A percentile compares a stretch with the other conserved stretches of the same genome.
phyloP scores from a whole-genome alignment of 2,113 vertebrate genomes.

The Hydrolagus affinis region DNA sequence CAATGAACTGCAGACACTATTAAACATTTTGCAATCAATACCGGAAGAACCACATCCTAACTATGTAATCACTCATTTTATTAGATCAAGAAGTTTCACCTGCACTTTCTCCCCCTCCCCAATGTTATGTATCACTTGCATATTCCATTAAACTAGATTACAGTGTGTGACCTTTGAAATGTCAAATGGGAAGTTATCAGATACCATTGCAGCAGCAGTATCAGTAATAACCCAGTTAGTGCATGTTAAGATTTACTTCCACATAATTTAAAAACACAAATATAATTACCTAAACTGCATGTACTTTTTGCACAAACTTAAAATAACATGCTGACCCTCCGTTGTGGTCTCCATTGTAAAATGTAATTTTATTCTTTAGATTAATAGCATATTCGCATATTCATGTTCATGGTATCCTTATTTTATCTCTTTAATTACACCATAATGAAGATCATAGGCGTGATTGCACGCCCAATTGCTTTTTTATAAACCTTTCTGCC shows the following conservation, averaged over 20 bases:
- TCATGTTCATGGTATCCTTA: background rate
- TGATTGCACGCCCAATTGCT: background rate
- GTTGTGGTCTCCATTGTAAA: background rate
- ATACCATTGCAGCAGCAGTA: background rate
- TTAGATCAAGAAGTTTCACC: background rate
- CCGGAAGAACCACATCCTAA: background rate
- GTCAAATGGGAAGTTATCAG: background rate
- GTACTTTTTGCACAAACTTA: background rate
- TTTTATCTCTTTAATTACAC: background rate
- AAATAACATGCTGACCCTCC: background rate
- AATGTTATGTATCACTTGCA: background rate
- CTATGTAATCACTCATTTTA: background rate
- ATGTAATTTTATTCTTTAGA: conserved; percentile 22
- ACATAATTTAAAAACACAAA: background rate
- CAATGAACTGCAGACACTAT: background rate
- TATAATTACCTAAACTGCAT: conserved; percentile 1
- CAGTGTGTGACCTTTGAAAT: background rate
- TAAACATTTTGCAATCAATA: conserved; percentile 7
- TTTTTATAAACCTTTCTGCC: background rate
- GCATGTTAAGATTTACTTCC: background rate
- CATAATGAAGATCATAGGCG: background rate
- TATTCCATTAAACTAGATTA: background rate
- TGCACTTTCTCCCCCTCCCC: background rate
- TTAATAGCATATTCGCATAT: background rate
- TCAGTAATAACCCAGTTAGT: background rate